Percentiles rank a stretch among this genome's conserved stretches.
Conservation (phyloP, 2,113 vertebrate genomes). For the Microcebus griseorufus region DNA sequence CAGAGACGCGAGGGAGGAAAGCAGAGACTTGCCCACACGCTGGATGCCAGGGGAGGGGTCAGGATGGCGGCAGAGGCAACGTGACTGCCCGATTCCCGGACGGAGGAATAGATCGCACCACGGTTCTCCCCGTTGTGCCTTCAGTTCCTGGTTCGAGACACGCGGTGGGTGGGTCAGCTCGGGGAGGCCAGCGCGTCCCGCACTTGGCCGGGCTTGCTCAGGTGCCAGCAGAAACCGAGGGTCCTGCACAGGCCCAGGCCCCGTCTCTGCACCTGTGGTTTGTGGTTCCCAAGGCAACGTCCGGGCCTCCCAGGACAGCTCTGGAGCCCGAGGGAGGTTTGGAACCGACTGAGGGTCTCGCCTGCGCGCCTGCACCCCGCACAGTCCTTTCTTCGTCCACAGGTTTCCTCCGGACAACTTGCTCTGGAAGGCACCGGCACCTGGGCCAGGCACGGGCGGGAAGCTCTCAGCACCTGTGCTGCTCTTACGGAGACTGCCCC, state of each 20-base stretch:
- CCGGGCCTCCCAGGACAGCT: fast-evolving
- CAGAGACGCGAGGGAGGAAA: too few relatives aligned
- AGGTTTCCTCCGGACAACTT: neutral
- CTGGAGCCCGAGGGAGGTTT: fast-evolving
- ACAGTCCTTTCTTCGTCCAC: too few relatives aligned
- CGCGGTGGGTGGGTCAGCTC: too few relatives aligned
- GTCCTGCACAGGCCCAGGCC: fast-evolving
- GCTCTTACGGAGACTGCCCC: fast-evolving
- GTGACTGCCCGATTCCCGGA: fast-evolving
- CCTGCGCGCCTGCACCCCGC: too few relatives aligned
- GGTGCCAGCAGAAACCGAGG: fast-evolving
- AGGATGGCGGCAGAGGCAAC: fast-evolving
- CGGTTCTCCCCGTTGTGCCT: neutral
- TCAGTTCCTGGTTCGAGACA: neutral
- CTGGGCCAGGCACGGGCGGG: fast-evolving
- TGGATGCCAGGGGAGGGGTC: fast-evolving
- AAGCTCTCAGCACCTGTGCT: fast-evolving
- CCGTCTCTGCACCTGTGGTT: fast-evolving
- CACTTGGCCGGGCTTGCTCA: fast-evolving
- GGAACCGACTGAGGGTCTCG: too few relatives aligned
- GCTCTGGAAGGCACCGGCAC: neutral
- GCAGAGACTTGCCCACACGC: fast-evolving
- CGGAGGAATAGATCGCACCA: fast-evolving
- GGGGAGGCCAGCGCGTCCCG: neutral
- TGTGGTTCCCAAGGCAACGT: fast-evolving